Evolutionary conservation across 2,113 vertebrate species (phyloP).

Genomic region (Isurus oxyrinchus): DNA sequence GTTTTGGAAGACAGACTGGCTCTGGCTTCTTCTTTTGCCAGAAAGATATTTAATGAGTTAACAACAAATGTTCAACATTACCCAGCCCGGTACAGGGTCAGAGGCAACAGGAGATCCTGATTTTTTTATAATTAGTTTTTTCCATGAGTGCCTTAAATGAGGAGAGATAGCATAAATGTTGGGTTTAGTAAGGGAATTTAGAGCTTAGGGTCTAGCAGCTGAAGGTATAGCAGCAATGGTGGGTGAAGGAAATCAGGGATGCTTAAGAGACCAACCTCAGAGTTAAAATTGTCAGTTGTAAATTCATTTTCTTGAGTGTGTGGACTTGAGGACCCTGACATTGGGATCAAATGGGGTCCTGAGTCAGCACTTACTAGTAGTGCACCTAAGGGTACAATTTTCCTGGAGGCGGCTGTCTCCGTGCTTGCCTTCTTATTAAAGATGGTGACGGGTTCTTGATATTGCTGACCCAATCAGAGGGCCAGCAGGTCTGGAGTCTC

Average conservation of each 20-base stretch:
- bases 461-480: neutral
- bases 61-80: neutral
- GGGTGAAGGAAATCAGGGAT: neutral
- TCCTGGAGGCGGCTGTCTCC: neutral
- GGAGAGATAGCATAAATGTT: neutral
- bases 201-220: neutral
- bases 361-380: neutral
- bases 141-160: neutral
- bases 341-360: too few species aligned
- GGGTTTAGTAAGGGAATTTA: neutral
- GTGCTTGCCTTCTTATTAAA: neutral
- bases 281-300: neutral
- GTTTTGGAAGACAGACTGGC: too few species aligned
- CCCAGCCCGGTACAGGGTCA: neutral
- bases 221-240: neutral
- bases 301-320: neutral
- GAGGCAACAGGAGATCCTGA: neutral
- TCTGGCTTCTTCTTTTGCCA: too few species aligned
- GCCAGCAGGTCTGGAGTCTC: neutral
- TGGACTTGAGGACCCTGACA: neutral
- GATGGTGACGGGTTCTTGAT: neutral
- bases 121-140: neutral
- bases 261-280: neutral
- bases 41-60: too few species aligned
- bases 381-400: neutral